phyloP scores from a whole-genome alignment of 2,797 vertebrate genomes.

The Gymnothorax reevesii region DNA sequence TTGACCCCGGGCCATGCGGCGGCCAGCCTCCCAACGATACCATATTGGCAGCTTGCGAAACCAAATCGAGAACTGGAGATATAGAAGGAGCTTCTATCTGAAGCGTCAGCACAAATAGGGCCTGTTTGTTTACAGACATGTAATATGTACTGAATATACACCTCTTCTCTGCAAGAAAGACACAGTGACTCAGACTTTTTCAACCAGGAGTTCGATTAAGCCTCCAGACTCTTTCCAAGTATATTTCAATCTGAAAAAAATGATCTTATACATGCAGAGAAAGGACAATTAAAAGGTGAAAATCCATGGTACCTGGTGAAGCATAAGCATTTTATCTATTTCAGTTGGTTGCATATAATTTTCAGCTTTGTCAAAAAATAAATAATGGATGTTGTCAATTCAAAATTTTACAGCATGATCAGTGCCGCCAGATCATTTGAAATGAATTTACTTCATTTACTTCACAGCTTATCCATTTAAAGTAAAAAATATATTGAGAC shows the following conservation, averaged over 20 bases:
- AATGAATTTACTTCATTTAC: neutral
- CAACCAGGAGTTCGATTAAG: neutral
- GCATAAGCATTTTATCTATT: neutral
- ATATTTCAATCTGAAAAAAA: neutral
- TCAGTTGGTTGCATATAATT: neutral
- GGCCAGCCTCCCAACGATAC: constrained; percentile 45
- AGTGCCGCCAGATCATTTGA: neutral
- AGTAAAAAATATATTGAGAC: neutral
- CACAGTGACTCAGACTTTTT: neutral
- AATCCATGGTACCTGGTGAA: neutral
- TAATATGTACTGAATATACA: constrained; percentile 51
- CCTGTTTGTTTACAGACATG: constrained; percentile 49
- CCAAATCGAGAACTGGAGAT: constrained; percentile 57
- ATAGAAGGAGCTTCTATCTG: constrained; percentile 16
- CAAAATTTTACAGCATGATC: neutral
- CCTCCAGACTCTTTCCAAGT: neutral
- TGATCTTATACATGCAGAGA: neutral
- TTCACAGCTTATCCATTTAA: too few relatives aligned
- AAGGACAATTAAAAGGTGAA: neutral
- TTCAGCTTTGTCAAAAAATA: neutral
- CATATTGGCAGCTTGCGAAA: constrained; percentile 61
- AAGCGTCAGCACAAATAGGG: constrained; percentile 33
- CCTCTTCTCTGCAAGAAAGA: neutral
- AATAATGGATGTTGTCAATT: neutral
- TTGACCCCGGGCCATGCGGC: constrained; percentile 49